Base-by-base conservation (phyloP, 1,140 invertebrate species). In the Lordiphosa mommai region DNA sequence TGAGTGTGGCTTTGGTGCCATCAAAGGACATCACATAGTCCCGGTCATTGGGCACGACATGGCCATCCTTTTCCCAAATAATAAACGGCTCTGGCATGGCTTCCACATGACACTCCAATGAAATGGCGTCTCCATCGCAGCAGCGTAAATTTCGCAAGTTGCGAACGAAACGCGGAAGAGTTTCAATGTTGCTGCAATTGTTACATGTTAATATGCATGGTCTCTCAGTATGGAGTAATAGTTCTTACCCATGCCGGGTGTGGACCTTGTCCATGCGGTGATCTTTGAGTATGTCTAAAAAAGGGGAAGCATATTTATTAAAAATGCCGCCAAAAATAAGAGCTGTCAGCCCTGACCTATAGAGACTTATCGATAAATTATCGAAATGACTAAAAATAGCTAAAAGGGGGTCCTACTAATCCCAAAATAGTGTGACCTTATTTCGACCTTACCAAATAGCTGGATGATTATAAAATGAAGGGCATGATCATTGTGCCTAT, bases 11-110 rank as follows among this genome's bases (percentile, higher is more conserved):
- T 0, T 90, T 92, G 16, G 93, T 92, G 0, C 92, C 93, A 48
- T 95, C 93, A 70, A 92, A 93, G 12, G 92, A 91, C 17, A 91
- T 89, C 29, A 91, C 90, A 67, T 95, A 94, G 9, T 92, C 92
- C 37, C 92, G 61, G 43, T 95, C 79, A 34, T 69, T 70, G 27
- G 82, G 77, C 8, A 89, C 20, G 0, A 96, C 95, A 87, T 93
- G 94, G 20, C 93, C 93, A 72, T 92, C 92, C 79, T 94, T 94
- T 88, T 95, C 93, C 95, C 95, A 96, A 61, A 93, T 91, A 49
- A 96, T 91, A 65, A 93, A 91, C 0, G 92, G 91, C 34, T 92
- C 90, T 0, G 94, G 93, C 20, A 92, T 91, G 3, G 92, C 93
- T 36, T 92, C 90, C 14, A 96, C 91, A 67, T 92, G 91, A 65